phyloP scores from a whole-genome alignment of 2,113 vertebrate species.

The Clarias batrachus region DNA sequence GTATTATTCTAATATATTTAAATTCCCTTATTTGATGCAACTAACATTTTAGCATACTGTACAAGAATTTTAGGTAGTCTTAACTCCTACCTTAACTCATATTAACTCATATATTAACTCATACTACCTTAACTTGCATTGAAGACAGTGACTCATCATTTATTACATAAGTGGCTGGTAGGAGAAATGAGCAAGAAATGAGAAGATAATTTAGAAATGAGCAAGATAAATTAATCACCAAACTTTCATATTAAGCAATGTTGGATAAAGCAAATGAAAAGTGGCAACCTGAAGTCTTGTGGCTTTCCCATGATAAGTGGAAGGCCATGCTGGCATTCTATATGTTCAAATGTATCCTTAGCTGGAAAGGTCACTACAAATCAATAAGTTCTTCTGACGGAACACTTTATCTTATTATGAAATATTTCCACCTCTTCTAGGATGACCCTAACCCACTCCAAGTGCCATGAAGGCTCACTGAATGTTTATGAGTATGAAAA shows the following conservation, averaged over 20 bases:
- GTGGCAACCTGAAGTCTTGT: not conserved
- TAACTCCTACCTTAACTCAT: not conserved
- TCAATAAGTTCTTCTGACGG: not conserved
- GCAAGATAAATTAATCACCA: not conserved
- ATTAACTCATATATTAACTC: not conserved
- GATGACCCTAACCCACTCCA: not conserved
- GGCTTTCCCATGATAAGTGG: not conserved
- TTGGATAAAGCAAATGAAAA: not conserved
- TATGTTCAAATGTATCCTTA: not conserved
- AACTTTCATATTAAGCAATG: not conserved
- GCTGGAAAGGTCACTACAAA: not conserved
- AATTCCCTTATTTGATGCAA: not conserved
- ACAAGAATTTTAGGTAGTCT: not conserved
- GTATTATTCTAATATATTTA: not conserved
- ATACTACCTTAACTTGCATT: not conserved
- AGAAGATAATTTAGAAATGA: too few species aligned
- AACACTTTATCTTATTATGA: not conserved
- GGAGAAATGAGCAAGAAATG: not conserved
- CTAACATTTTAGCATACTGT: not conserved
- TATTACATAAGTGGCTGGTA: not conserved
- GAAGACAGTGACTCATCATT: not conserved
- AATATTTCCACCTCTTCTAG: not conserved
- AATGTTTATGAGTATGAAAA: conserved; percentile 1
- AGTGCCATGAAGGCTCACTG: not conserved
- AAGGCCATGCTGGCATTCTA: not conserved